Conservation (phyloP, 2,797 vertebrate genomes). For the Cetoscarus ocellatus region DNA sequence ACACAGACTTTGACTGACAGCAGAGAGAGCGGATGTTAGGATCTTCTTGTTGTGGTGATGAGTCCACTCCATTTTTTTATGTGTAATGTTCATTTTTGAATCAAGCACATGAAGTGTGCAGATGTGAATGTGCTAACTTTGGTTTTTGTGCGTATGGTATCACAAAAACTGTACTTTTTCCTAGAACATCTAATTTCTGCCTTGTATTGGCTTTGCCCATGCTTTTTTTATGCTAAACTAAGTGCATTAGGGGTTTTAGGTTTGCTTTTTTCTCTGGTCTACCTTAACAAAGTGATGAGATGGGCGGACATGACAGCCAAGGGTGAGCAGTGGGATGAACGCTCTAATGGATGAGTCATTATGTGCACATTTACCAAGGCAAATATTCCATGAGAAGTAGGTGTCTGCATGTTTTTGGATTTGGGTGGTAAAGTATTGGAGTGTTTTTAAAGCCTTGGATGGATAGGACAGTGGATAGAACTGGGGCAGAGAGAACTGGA, state of each 20-base stretch:
- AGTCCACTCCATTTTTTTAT: conserved; percentile 2
- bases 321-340: conserved; percentile 40
- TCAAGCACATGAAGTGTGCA: not conserved
- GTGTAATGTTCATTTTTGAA: not conserved
- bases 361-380: conserved; percentile 38
- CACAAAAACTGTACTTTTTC: not conserved
- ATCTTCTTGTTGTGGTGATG: conserved; percentile 20
- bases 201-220: conserved; percentile 28
- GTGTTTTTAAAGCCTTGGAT: conserved; percentile 7
- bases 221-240: too few species aligned
- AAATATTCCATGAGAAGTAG: conserved; percentile 28
- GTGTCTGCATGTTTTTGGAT: conserved; percentile 19
- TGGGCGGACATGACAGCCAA: conserved; percentile 22
- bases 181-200: conserved; percentile 12
- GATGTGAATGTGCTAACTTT: not conserved
- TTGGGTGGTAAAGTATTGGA: conserved; percentile 20
- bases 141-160: conserved; percentile 1
- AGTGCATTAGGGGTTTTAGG: conserved; percentile 3
- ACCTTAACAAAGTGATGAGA: conserved; percentile 48
- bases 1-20: conserved; percentile 18
- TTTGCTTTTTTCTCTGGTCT: conserved; percentile 38
- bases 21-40: conserved; percentile 23
- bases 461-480: too few species aligned
- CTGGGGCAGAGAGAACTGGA: too few species aligned
- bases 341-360: conserved; percentile 58